Conservation (phyloP, 2,113 vertebrate genomes). For the Empidonax alnorum region DNA sequence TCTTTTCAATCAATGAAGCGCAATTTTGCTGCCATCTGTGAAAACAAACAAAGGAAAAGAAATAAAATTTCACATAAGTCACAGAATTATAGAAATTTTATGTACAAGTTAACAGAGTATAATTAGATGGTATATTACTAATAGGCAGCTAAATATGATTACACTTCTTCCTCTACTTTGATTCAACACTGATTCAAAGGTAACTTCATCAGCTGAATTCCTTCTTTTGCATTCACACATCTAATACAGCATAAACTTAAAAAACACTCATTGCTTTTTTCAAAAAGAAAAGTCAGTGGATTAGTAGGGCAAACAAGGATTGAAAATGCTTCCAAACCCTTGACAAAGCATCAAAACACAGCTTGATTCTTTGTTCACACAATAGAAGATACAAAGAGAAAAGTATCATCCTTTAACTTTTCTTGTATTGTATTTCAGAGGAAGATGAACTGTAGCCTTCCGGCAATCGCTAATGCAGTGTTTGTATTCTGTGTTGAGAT, state of each 20-base stretch:
- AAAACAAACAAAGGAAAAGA: constrained; percentile 36
- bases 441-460: constrained; percentile 32
- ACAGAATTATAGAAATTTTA: not conserved
- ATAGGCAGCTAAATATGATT: not conserved
- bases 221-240: not conserved
- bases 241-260: not conserved
- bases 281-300: not conserved
- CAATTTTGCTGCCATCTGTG: constrained; percentile 20
- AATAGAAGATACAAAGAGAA: not conserved
- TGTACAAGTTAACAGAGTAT: not conserved
- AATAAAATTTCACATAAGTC: not conserved
- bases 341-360: constrained; percentile 6
- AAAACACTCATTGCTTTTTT: not conserved
- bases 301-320: not conserved
- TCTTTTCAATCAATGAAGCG: constrained; percentile 16
- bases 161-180: not conserved
- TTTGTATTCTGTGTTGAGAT: constrained; percentile 56
- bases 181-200: not conserved
- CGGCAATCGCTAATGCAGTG: constrained; percentile 31
- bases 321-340: not conserved
- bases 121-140: not conserved
- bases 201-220: not conserved
- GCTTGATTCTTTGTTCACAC: constrained; percentile 27
- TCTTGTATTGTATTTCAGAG: constrained; percentile 40
- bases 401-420: constrained; percentile 17